Conservation (phyloP, 2,888 invertebrate species). For the Nephrotoma appendiculata region DNA sequence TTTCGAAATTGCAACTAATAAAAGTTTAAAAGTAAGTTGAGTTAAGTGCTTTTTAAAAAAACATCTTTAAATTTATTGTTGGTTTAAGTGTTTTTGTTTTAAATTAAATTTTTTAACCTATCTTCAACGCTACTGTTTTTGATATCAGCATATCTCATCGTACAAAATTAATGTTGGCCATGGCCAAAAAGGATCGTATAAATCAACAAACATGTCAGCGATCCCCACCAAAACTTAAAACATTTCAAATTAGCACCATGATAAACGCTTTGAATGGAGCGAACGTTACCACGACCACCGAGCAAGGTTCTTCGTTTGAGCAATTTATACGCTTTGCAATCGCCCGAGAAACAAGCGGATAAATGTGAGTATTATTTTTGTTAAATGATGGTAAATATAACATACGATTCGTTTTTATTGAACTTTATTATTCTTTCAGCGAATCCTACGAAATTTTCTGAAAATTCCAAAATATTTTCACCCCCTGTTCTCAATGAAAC, state of each 20-base stretch:
- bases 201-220: neutral
- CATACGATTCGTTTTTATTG: neutral
- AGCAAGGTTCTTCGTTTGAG: neutral
- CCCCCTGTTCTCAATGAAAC: neutral
- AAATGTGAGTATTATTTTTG: too few relatives aligned
- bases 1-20: too few relatives aligned
- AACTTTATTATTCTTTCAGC: neutral
- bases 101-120: too few relatives aligned
- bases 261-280: too few relatives aligned
- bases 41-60: too few relatives aligned
- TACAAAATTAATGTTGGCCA: neutral
- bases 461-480: neutral
- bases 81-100: too few relatives aligned
- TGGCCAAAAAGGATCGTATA: neutral
- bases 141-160: neutral
- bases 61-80: too few relatives aligned
- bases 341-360: too few relatives aligned
- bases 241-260: neutral
- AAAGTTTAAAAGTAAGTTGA: too few relatives aligned
- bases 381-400: too few relatives aligned
- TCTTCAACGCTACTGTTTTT: too few relatives aligned
- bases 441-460: neutral
- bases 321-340: too few relatives aligned
- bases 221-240: neutral
- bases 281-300: neutral